phyloP scores from a whole-genome alignment of 2,888 invertebrate species.

The Apotomis betuletana region DNA sequence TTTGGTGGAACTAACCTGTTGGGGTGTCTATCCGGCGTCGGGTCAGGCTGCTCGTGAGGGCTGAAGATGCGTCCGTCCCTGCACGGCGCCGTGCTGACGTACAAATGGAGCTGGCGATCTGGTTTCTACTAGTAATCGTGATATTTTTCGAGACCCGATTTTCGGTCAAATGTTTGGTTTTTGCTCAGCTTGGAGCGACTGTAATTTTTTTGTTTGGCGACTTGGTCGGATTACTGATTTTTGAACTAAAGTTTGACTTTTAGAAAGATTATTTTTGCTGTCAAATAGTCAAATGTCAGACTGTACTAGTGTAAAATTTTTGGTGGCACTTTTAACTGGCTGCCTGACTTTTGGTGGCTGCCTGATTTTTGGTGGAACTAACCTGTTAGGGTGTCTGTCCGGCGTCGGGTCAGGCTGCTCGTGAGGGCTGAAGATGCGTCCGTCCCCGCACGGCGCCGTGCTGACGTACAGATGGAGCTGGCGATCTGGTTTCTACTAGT shows the following conservation, averaged over 20 bases:
- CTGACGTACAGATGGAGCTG: conserved; percentile 97
- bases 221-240: too few relatives aligned
- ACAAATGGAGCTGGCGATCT: conserved; percentile 94
- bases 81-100: conserved; percentile 98
- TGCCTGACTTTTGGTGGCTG: too few relatives aligned
- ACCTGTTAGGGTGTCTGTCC: conserved; percentile 90
- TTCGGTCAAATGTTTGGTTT: too few relatives aligned
- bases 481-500: conserved; percentile 88
- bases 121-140: conserved; percentile 87
- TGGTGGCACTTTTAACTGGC: too few relatives aligned
- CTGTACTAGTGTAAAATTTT: too few relatives aligned
- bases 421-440: conserved; percentile 95
- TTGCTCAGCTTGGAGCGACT: too few relatives aligned
- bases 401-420: conserved; percentile 85
- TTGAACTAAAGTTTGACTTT: too few relatives aligned
- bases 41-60: conserved; percentile 90
- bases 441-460: conserved; percentile 99
- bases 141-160: too few relatives aligned
- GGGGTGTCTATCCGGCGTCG: conserved; percentile 87
- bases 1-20: conserved; percentile 78
- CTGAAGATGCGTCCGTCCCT: conserved; percentile 98
- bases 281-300: background rate
- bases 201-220: too few relatives aligned
- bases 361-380: conserved; percentile 18
- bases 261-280: too few relatives aligned